Evolutionary conservation across 2,888 invertebrate species (phyloP).

Genomic region (Apamea monoglypha): DNA sequence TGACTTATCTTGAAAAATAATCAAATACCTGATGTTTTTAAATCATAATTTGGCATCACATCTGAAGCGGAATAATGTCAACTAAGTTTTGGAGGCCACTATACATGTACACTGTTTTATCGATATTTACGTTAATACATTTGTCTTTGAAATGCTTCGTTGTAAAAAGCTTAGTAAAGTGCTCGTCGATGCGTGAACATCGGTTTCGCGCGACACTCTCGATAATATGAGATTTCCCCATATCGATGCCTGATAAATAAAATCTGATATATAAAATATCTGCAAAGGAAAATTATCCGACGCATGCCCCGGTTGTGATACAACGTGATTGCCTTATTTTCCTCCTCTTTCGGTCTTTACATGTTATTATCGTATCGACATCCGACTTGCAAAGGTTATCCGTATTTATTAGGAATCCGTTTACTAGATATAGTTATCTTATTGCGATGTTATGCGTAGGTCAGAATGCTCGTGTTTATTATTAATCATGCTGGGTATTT

Average conservation of each 20-base stretch:
- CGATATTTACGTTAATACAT: neutral
- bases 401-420: constrained; percentile 63
- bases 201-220: constrained; percentile 55
- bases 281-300: constrained; percentile 80
- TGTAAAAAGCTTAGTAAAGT: constrained; percentile 50
- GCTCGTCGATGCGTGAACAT: constrained; percentile 62
- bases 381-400: constrained; percentile 74
- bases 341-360: constrained; percentile 80
- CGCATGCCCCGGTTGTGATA: constrained; percentile 79
- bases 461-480: constrained; percentile 45
- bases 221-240: constrained; percentile 75
- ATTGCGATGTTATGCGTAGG: constrained; percentile 47
- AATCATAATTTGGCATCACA: too few relatives aligned
- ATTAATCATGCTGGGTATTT: constrained; percentile 47
- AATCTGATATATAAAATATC: constrained; percentile 82
- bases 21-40: too few relatives aligned
- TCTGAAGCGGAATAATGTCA: too few relatives aligned
- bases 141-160: constrained; percentile 28
- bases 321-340: constrained; percentile 83
- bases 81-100: too few relatives aligned
- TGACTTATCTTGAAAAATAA: too few relatives aligned
- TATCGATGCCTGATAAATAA: constrained; percentile 81
- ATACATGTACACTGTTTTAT: neutral
- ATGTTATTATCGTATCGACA: constrained; percentile 81
- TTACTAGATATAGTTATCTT: constrained; percentile 58